phyloP scores from a whole-genome alignment of 2,888 invertebrate genomes.

The Himalopsyche tibetana region DNA sequence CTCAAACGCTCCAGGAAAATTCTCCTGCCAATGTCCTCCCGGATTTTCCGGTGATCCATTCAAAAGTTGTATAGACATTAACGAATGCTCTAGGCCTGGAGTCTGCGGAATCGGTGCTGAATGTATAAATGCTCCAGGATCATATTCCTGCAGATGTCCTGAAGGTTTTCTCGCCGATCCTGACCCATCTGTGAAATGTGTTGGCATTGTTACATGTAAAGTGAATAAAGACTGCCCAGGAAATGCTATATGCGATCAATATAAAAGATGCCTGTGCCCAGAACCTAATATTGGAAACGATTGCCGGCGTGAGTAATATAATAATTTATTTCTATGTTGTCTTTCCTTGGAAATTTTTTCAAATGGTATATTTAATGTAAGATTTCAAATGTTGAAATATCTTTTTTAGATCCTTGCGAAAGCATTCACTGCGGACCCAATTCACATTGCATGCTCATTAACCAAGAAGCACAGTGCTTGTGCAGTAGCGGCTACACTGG shows the following conservation, averaged over 20 bases:
- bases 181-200: conserved; percentile 88
- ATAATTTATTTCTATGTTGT: too few species aligned
- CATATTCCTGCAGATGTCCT: conserved; percentile 88
- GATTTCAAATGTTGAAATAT: neutral
- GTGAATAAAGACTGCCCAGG: conserved; percentile 89
- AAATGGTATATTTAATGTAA: too few species aligned
- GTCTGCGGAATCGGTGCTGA: conserved; percentile 89
- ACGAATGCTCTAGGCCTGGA: conserved; percentile 85
- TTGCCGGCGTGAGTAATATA: conserved; percentile 86
- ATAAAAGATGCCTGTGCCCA: conserved; percentile 89
- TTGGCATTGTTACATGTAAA: conserved; percentile 87
- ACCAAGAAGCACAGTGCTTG: conserved; percentile 89
- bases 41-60: conserved; percentile 92
- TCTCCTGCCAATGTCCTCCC: conserved; percentile 87
- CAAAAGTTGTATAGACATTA: conserved; percentile 87
- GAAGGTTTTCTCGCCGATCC: conserved; percentile 89
- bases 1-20: conserved; percentile 88
- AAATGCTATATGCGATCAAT: conserved; percentile 89
- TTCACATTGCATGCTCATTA: conserved; percentile 91
- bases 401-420: conserved; percentile 90
- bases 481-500: conserved; percentile 90
- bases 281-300: conserved; percentile 94
- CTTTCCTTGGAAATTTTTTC: too few species aligned
- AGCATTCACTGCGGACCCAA: conserved; percentile 89
- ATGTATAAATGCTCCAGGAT: conserved; percentile 87